A percentile compares a stretch with the other conserved stretches of the same genome.
Evolutionary conservation across 2,888 invertebrate species (phyloP).

Genomic region (Drosophila nr. perissopoda): DNA sequence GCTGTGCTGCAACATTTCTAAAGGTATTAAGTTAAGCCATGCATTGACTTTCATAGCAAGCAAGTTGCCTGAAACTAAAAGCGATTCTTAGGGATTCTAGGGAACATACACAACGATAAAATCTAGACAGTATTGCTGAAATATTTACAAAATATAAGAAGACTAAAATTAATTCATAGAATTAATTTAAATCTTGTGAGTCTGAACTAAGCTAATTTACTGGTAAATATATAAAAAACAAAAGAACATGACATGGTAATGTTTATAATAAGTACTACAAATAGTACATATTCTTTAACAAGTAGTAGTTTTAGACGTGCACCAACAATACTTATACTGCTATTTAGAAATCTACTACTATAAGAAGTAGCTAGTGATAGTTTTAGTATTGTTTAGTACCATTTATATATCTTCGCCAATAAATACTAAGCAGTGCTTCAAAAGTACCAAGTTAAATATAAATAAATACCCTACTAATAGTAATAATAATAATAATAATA

Average conservation of each 20-base stretch:
- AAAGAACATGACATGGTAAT: too few species aligned
- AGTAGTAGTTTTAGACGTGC: too few species aligned
- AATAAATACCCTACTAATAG: neutral
- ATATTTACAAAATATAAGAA: neutral
- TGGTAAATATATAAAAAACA: neutral
- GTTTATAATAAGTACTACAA: too few species aligned
- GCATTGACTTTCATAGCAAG: constrained; percentile 13
- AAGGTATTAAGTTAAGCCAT: constrained; percentile 26
- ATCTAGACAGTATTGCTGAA: neutral
- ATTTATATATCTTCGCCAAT: neutral
- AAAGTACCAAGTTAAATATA: neutral
- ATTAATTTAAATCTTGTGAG: neutral
- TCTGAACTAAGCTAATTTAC: neutral
- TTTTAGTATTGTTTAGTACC: neutral
- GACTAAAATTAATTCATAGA: neutral
- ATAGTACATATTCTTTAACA: too few species aligned
- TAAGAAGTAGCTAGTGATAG: too few species aligned
- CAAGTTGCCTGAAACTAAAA: neutral
- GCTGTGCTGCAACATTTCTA: constrained; percentile 26
- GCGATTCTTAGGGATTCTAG: neutral
- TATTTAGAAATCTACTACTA: too few species aligned
- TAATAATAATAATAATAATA: neutral
- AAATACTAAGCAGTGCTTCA: neutral
- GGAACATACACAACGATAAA: neutral
- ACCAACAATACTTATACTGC: too few species aligned